phyloP scores from a whole-genome alignment of 1,140 invertebrate species.

The Drosophila persimilis region DNA sequence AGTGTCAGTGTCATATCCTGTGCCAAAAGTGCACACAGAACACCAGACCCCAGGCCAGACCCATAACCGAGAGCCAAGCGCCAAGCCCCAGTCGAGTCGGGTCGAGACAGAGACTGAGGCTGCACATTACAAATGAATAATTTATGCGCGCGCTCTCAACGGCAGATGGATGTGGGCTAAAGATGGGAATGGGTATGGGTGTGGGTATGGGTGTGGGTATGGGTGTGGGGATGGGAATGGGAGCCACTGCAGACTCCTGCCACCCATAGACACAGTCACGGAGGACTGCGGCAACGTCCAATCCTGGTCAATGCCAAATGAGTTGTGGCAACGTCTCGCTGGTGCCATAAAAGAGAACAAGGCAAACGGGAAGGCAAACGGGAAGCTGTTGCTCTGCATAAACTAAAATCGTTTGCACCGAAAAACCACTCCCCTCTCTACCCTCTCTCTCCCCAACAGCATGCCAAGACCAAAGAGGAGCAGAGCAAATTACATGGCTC shows the following conservation, averaged over 20 bases:
- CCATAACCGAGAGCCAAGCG: background rate
- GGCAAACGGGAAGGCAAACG: slow-evolving; percentile 9
- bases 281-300: slow-evolving; percentile 43
- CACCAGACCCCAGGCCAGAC: slow-evolving; percentile 10
- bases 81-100: background rate
- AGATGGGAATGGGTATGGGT: slow-evolving; percentile 29
- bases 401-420: slow-evolving; percentile 51
- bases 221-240: slow-evolving; percentile 13
- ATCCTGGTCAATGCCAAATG: slow-evolving; percentile 73
- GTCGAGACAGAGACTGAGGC: slow-evolving; percentile 23
- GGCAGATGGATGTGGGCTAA: slow-evolving; percentile 66
- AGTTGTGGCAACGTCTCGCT: slow-evolving; percentile 72
- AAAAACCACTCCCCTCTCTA: slow-evolving; percentile 23
- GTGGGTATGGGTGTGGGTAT: slow-evolving; percentile 23
- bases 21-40: slow-evolving; percentile 75
- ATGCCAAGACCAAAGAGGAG: slow-evolving; percentile 5
- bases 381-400: slow-evolving; percentile 64
- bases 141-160: slow-evolving; percentile 69
- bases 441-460: too few species aligned
- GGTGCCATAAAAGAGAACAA: slow-evolving; percentile 67
- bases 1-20: slow-evolving; percentile 80
- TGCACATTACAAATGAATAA: slow-evolving; percentile 80
- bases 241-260: slow-evolving; percentile 6
- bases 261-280: slow-evolving; percentile 49
- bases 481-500: slow-evolving; percentile 48